Percentiles rank a stretch among this genome's conserved stretches.
Conservation (phyloP, 1,140 invertebrate genomes). For the Caenorhabditis inopinata region DNA sequence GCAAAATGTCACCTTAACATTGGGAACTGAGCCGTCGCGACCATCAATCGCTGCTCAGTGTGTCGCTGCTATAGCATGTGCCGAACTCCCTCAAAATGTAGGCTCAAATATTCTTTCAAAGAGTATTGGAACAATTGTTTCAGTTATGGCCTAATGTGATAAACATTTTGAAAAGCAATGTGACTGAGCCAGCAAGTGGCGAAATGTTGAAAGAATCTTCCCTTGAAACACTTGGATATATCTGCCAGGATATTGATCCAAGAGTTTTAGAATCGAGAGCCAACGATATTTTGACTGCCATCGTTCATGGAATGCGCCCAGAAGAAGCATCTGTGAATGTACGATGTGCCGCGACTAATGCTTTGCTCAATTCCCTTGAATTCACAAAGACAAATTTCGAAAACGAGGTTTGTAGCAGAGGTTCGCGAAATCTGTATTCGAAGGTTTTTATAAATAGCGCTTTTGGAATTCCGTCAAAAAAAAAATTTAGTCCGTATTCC, state of each 20-base stretch:
- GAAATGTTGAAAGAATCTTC: constrained; percentile 94
- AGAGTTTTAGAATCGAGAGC: constrained; percentile 85
- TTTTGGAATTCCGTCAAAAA: too few species aligned
- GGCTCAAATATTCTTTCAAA: background rate
- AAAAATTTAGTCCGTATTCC: too few species aligned
- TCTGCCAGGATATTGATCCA: constrained; percentile 75
- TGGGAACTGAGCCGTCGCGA: constrained; percentile 90
- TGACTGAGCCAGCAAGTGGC: constrained; percentile 75
- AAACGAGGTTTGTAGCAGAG: constrained; percentile 74
- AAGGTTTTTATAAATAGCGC: too few species aligned
- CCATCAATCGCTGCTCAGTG: constrained; percentile 95
- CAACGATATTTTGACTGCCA: constrained; percentile 95
- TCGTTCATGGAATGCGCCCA: constrained; percentile 93
- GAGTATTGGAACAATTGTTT: constrained; percentile 5
- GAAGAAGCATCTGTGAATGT: constrained; percentile 73
- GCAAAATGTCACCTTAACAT: constrained; percentile 87
- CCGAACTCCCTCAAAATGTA: constrained; percentile 79
- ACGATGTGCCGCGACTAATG: constrained; percentile 86
- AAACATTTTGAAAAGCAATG: constrained; percentile 80
- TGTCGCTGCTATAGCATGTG: constrained; percentile 94
- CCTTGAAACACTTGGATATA: constrained; percentile 90
- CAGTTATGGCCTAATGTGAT: constrained; percentile 79
- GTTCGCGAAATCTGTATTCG: too few species aligned
- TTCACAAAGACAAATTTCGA: constrained; percentile 98
- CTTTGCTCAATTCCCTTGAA: constrained; percentile 94